Evolutionary conservation across 2,113 vertebrate species (phyloP), one percentile per base, ranked within the genome.

Genomic region (Herpailurus yagouaroundi): DNA sequence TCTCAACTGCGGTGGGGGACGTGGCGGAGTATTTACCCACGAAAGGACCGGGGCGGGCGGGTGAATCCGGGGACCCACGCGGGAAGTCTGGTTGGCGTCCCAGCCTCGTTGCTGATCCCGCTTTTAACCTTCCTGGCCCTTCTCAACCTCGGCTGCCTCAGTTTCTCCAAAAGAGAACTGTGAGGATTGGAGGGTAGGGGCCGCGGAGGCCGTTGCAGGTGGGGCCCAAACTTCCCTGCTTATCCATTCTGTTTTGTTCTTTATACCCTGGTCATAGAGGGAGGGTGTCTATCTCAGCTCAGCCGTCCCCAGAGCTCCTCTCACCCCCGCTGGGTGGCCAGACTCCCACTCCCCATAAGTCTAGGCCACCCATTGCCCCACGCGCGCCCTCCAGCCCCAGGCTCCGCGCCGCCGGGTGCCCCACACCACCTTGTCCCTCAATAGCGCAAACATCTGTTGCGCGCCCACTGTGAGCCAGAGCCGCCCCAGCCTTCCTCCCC

Each of bases 371-470:
- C 63, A 11, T 14, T 7, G 8, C 50, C 45, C 80, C 2, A 2
- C 41, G 60, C 10, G 48, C 4, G 5, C 52, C 77, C 91, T 77
- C n/a, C 60, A 18, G 31, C 14, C 77, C 38, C 57, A 1, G 23
- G 29, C 27, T 36, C 52, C 31, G 25, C 8, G 81, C 27, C 11
- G 4, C 71, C 13, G 0, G 33, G 76, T 29, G 41, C 63, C 73
- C 84, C 91, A 29, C 23, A 23, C 69, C 94, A 18, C 96, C 81
- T 66, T 4, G 73, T 19, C 88, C 96, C 71, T 71, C 55, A 27
- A 27, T 88, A 38, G 93, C 38, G 82, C 92, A 93, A 52, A 95
- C 96, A 97, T 97, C 96, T 96, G 97, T 97, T 97, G 97, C 97
- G 76, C 95, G 82, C 94, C 93, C 83, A 36, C 91, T 8, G 89